Evolutionary conservation across 1,140 invertebrate genomes (phyloP).

Genomic region (Sminthurinus signatus): DNA sequence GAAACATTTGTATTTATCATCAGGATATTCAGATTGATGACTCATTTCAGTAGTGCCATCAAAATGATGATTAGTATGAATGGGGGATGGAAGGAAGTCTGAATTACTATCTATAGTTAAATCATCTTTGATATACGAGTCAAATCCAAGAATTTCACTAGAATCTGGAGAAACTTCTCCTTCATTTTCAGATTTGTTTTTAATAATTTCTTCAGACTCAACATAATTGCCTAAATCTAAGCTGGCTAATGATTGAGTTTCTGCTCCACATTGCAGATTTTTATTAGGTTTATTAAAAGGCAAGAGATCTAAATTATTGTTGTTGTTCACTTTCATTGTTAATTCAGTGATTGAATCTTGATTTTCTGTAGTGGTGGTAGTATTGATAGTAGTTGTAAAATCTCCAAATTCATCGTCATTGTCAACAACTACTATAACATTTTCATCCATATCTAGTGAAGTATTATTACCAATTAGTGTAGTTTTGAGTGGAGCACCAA

Average conservation of each 20-base stretch:
- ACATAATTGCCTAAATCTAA: slow-evolving; percentile 47
- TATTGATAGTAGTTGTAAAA: slow-evolving; percentile 40
- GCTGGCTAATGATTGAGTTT: slow-evolving; percentile 49
- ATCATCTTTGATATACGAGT: slow-evolving; percentile 3
- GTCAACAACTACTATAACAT: too few relatives aligned
- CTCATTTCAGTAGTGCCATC: background rate
- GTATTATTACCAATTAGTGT: slow-evolving; percentile 1
- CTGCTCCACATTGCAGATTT: slow-evolving; percentile 34
- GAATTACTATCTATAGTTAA: background rate
- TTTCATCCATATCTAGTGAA: slow-evolving; percentile 1
- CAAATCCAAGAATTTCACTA: background rate
- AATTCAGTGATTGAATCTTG: slow-evolving; percentile 35
- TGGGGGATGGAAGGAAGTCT: too few relatives aligned
- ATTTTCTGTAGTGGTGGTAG: too few relatives aligned
- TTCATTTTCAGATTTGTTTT: too few relatives aligned
- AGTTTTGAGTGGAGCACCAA: slow-evolving; percentile 37
- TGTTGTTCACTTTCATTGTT: slow-evolving; percentile 24
- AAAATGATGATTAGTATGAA: too few relatives aligned
- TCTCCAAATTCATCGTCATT: slow-evolving; percentile 14
- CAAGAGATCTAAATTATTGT: slow-evolving; percentile 44
- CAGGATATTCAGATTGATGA: background rate
- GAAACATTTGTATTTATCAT: slow-evolving; percentile 36
- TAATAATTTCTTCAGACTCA: background rate
- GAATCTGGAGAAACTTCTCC: background rate
- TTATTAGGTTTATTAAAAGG: slow-evolving; percentile 42